Base-by-base conservation (phyloP, 2,888 invertebrate species). In the Cosmia pyralina region DNA sequence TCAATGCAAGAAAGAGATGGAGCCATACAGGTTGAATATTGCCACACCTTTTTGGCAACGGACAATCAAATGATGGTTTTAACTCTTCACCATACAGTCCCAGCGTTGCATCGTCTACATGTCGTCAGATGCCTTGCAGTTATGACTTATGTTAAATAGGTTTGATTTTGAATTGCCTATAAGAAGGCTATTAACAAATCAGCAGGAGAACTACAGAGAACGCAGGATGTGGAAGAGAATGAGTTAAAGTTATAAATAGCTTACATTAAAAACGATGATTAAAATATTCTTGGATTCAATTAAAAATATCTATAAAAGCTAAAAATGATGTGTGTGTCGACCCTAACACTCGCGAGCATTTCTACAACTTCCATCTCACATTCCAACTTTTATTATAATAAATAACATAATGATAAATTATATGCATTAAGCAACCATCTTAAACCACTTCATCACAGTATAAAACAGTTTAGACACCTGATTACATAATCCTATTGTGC, bases 341-440 rank as follows among this genome's bases (percentile, higher is more conserved):
- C 76, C 72, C 73, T 76, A 44, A 60, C 48, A 44, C 38, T 57
- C 41, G 48, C 53, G 53, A n/a, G 52, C 50, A 46, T 44, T 41
- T 72, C 3, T 57, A 71, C 15, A 50, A 57, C 65, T 71, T 69
- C 41, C 65, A 72, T 72, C 55, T 55, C 72, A 84, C 76, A 85
- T 83, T 85, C 87, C 88, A 85, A 88, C 81, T 87, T 89, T 91
- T 86, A 91, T 70, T 73, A 76, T 66, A 52, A 66, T 57, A 63
- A 46, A 62, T 78, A 82, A 76, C 41, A 75, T 63, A 60, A 66
- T 72, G 34, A 69, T 84, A 74, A 68, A 75, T 75, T 52, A 67
- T 53, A 58, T 58, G n/a, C 63, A 78, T 77, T 69, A 81, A 28
- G 64, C 52, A 83, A 79, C 38, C 46, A 17, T 69, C 58, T 66